Conservation (phyloP, 2,888 invertebrate genomes). For the Lycaena phlaeas region DNA sequence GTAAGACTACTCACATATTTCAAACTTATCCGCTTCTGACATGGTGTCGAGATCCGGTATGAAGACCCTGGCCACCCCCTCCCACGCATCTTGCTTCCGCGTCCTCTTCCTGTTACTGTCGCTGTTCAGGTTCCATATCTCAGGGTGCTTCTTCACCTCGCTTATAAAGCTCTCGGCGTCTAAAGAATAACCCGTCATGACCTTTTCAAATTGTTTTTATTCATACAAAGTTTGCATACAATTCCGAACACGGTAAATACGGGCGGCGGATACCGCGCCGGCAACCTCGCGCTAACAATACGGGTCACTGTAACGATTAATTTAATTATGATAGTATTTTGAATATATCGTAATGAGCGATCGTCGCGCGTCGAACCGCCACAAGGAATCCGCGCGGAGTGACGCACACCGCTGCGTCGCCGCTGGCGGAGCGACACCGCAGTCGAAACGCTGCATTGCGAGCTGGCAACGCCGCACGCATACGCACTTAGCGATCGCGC, state of each 20-base stretch:
- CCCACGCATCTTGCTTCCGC: slow-evolving; percentile 42
- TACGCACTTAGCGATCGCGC: slow-evolving; percentile 4
- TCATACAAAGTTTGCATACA: neutral
- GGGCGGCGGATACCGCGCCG: slow-evolving; percentile 30
- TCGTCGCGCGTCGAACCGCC: slow-evolving; percentile 13
- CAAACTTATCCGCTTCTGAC: slow-evolving; percentile 33
- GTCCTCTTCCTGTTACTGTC: slow-evolving; percentile 33
- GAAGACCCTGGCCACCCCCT: slow-evolving; percentile 36
- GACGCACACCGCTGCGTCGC: slow-evolving; percentile 38
- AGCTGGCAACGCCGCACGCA: slow-evolving; percentile 12
- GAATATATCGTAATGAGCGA: neutral
- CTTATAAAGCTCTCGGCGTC: slow-evolving; percentile 45
- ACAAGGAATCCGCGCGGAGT: slow-evolving; percentile 23
- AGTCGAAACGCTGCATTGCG: slow-evolving; percentile 20
- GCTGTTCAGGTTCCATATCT: slow-evolving; percentile 41
- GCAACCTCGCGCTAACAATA: slow-evolving; percentile 21
- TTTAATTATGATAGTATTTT: slow-evolving; percentile 3
- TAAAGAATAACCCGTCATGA: slow-evolving; percentile 31
- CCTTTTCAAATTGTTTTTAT: neutral
- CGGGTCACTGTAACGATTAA: slow-evolving; percentile 9
- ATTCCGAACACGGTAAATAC: neutral
- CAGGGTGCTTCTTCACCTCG: slow-evolving; percentile 46
- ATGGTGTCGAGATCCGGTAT: slow-evolving; percentile 42
- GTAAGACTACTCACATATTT: slow-evolving; percentile 53
- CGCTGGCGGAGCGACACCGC: no score